Evolutionary conservation across 2,113 vertebrate genomes (phyloP).

Genomic region (Anser brachyrhynchus): DNA sequence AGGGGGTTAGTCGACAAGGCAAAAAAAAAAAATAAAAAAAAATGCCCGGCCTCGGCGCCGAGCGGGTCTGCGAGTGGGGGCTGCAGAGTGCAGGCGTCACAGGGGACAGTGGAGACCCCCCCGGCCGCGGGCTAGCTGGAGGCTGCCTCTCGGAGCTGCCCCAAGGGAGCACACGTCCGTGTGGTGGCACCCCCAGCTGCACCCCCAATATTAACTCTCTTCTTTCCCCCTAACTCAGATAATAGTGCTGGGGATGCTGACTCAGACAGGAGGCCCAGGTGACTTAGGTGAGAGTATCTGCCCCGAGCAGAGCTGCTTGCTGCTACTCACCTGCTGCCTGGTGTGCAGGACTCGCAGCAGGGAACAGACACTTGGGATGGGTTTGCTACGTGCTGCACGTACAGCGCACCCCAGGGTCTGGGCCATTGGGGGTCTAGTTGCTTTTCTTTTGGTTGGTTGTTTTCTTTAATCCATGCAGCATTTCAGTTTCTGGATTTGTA

Average conservation of each 20-base stretch:
- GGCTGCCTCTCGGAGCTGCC: accelerated
- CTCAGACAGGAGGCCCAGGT: too few species aligned
- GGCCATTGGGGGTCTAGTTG: not conserved
- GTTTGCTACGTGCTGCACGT: accelerated
- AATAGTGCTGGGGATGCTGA: too few species aligned
- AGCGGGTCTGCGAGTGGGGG: too few species aligned
- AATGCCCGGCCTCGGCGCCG: too few species aligned
- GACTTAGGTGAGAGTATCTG: not conserved
- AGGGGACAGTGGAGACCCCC: too few species aligned
- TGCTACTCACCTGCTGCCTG: accelerated
- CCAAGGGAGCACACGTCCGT: accelerated
- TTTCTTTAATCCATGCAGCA: too few species aligned
- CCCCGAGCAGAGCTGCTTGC: accelerated
- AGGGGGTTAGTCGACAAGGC: constrained; percentile 87
- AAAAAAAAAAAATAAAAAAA: not conserved
- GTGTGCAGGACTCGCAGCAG: not conserved
- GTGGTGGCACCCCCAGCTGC: not conserved
- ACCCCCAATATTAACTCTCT: accelerated
- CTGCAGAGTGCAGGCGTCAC: too few species aligned
- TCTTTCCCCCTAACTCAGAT: not conserved
- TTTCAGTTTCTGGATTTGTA: not conserved
- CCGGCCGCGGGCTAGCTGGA: too few species aligned
- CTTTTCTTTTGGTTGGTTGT: not conserved
- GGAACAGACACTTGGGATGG: accelerated
- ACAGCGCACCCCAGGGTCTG: not conserved